A percentile compares a stretch with the other conserved stretches of the same genome.
Conservation (phyloP, 2,797 vertebrate species). For the Gymnopithys bicolor region DNA sequence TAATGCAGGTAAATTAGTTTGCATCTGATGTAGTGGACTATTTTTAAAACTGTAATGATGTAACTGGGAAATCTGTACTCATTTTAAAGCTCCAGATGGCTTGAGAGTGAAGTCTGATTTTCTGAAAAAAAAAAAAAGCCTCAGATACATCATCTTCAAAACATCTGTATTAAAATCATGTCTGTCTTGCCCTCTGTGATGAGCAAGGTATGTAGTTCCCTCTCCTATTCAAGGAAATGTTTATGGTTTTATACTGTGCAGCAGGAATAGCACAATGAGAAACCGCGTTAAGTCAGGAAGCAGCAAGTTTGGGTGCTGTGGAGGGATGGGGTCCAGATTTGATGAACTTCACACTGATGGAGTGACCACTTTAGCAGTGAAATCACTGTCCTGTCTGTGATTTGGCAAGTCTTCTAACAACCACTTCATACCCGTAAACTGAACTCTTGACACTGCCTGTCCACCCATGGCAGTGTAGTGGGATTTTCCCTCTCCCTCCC, state of each 20-base stretch:
- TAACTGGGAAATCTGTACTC: constrained; percentile 30
- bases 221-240: background rate
- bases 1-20: constrained; percentile 37
- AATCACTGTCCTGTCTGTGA: background rate
- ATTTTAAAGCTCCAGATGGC: constrained; percentile 23
- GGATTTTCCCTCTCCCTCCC: background rate
- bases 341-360: background rate
- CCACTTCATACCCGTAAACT: background rate
- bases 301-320: background rate
- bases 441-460: background rate
- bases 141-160: background rate
- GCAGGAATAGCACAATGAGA: background rate
- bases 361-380: background rate
- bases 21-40: background rate
- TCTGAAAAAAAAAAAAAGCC: background rate
- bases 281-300: background rate
- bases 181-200: background rate
- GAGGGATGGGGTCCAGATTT: background rate
- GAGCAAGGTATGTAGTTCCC: background rate
- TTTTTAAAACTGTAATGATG: constrained; percentile 4
- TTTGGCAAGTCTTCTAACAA: constrained; percentile 3
- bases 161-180: background rate
- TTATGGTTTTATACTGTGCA: background rate
- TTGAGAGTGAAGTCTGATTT: constrained; percentile 11
- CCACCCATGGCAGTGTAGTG: background rate